Base-by-base conservation (phyloP, 2,888 invertebrate genomes). In the Eudasyphora cyanicolor region DNA sequence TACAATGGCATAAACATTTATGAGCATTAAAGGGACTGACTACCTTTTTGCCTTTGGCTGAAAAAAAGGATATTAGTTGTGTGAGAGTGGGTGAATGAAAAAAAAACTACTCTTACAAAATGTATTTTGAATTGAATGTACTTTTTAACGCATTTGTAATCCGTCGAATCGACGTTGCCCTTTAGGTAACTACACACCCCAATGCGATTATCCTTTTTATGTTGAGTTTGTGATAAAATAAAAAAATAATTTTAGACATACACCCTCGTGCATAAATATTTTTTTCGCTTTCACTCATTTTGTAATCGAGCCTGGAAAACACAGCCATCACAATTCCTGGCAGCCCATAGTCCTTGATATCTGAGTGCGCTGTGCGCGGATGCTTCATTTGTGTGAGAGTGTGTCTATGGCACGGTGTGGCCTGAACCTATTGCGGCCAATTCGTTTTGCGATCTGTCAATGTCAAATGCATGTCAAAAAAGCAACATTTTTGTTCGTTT, bases 391-490 rank as follows among this genome's bases (percentile, higher is more conserved):
- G 14, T 54, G 57, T 57, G 51, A 21, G 45, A 32, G 21, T 35
- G 17, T 38, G 24, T 60, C 24, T 38, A 29, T 74, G 14, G 27
- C 57, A 21, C 67, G 67, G 19, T 19, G 27, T 38, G 70, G 70
- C 67, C n/a, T 57, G 38, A 77, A 84, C 75, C 81, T 78, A 81
- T 85, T 85, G 81, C 79, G 82, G 85, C 84, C 86, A 86, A 87
- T 87, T 87, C 85, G 86, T 86, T 85, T 85, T 86, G 88, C 89
- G 89, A 91, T 91, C 91, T 90, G 91, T 91, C 92, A 91, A 89
- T 91, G 91, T 91, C 91, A 91, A 89, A 88, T 89, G 89, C 91
- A 91, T 88, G 89, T 91, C 91, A 90, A 89, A 90, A 87, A 87
- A 87, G 75, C 88, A 87, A 88, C 45, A 80, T 74, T 82, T 76